phyloP scores from a whole-genome alignment of 2,888 invertebrate species.

The Miltochrista miniata region DNA sequence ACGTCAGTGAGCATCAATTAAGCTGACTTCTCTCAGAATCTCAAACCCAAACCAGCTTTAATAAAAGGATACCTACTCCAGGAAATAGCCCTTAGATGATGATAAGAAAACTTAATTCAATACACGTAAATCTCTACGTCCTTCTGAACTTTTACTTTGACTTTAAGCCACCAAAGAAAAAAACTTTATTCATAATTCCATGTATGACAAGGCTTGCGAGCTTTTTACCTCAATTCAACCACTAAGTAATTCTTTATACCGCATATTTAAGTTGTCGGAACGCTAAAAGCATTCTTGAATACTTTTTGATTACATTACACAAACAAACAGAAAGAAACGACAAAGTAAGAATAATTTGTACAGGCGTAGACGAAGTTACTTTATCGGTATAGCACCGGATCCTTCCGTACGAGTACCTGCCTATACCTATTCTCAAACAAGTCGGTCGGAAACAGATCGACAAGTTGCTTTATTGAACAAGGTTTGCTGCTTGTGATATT shows the following conservation, averaged over 20 bases:
- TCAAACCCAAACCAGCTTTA: too few species aligned
- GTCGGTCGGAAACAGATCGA: neutral
- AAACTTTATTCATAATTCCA: neutral
- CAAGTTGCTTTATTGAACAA: conserved; percentile 1
- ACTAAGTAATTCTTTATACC: neutral
- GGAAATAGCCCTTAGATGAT: too few species aligned
- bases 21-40: too few species aligned
- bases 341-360: conserved; percentile 11
- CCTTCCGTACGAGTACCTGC: neutral
- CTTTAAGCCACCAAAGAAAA: neutral
- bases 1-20: too few species aligned
- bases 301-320: conserved; percentile 14
- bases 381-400: neutral
- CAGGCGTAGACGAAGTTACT: conserved; percentile 5
- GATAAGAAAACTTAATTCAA: too few species aligned
- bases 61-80: too few species aligned
- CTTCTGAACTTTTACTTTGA: neutral
- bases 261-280: conserved; percentile 11
- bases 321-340: conserved; percentile 12
- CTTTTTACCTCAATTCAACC: neutral
- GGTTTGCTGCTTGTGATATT: neutral
- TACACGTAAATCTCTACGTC: neutral
- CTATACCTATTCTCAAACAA: neutral
- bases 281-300: conserved; percentile 16
- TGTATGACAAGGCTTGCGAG: neutral